phyloP scores from a whole-genome alignment of 2,888 invertebrate species.

The Eupsilia transversa region DNA sequence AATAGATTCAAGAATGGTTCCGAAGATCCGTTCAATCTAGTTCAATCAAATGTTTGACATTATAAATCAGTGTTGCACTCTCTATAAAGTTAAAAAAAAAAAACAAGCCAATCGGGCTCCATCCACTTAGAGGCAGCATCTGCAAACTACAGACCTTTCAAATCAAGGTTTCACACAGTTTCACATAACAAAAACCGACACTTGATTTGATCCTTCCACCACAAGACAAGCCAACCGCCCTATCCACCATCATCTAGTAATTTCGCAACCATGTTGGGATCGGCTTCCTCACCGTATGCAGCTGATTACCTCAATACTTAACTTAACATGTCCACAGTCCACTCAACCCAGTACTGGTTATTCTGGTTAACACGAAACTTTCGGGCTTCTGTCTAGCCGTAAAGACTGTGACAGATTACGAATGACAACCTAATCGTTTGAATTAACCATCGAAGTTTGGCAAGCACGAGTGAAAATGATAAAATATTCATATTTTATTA shows the following conservation, averaged over 20 bases:
- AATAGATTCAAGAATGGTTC: constrained; percentile 36
- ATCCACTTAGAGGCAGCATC: neutral
- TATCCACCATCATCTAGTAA: neutral
- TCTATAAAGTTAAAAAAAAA: neutral
- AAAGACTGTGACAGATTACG: no score
- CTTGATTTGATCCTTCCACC: neutral
- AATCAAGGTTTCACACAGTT: neutral
- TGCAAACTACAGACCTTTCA: neutral
- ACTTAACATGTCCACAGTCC: no score
- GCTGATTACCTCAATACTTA: neutral
- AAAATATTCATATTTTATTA: no score
- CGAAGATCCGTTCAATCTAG: constrained; percentile 15
- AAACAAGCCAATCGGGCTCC: neutral
- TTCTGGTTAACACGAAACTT: no score
- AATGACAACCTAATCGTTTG: no score
- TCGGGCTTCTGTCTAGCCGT: no score
- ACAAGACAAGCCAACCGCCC: neutral
- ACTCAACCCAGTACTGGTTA: neutral
- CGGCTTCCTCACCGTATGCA: neutral
- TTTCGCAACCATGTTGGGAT: neutral
- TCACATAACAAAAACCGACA: neutral
- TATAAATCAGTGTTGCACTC: constrained; percentile 28
- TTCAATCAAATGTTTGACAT: constrained; percentile 37
- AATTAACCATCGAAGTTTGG: no score
- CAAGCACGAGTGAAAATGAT: no score